Evolutionary conservation across 1,140 invertebrate genomes (phyloP).

Genomic region (Bombus pascuorum): DNA sequence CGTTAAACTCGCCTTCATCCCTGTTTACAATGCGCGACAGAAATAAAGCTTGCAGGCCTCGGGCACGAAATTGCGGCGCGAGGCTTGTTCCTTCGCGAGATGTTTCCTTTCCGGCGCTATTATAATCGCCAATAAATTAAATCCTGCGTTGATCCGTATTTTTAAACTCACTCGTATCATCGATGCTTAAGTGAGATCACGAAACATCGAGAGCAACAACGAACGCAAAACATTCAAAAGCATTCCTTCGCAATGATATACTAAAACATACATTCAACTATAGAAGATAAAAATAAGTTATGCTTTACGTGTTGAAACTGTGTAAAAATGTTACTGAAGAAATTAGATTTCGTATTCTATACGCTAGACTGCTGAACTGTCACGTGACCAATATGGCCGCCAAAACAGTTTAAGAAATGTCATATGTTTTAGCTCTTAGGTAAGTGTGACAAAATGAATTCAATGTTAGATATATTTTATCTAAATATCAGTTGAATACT

Average conservation of each 20-base stretch:
- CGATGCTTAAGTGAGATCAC: neutral
- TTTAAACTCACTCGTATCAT: neutral
- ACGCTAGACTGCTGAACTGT: neutral
- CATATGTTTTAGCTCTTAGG: too few species aligned
- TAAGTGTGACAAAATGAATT: too few species aligned
- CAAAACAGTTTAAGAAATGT: neutral
- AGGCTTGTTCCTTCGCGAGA: slow-evolving; percentile 17
- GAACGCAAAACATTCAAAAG: neutral
- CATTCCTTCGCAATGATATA: neutral
- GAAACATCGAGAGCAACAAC: neutral
- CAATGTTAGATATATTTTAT: too few species aligned
- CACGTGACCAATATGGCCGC: neutral
- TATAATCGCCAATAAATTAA: slow-evolving; percentile 17
- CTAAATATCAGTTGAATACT: too few species aligned
- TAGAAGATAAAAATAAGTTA: neutral
- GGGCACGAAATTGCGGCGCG: slow-evolving; percentile 16
- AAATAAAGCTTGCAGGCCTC: slow-evolving; percentile 56
- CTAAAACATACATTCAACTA: neutral
- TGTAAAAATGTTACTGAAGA: too few species aligned
- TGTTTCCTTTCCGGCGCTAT: slow-evolving; percentile 29
- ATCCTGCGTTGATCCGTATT: slow-evolving; percentile 2
- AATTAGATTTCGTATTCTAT: neutral
- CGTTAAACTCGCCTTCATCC: slow-evolving; percentile 54
- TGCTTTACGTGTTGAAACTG: neutral
- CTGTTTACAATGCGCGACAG: slow-evolving; percentile 52